Evolutionary conservation across 2,888 invertebrate genomes (phyloP).

Genomic region (Ornithoptera priamus): DNA sequence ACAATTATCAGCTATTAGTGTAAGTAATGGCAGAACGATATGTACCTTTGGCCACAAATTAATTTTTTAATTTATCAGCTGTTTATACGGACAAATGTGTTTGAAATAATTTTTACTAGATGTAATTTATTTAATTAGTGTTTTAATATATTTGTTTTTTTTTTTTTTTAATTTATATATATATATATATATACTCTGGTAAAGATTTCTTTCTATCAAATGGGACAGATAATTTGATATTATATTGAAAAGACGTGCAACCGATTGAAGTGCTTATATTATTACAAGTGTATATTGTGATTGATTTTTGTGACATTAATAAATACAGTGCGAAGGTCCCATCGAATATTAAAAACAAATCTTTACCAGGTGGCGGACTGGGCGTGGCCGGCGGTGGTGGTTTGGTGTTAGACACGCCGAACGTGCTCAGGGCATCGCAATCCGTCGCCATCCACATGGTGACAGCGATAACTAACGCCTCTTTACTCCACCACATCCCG

Average conservation of each 20-base stretch:
- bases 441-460: conserved; percentile 61
- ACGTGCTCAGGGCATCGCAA: conserved; percentile 83
- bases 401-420: conserved; percentile 83
- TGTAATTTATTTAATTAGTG: background rate
- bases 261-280: background rate
- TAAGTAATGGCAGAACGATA: conserved; percentile 32
- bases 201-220: conserved; percentile 45
- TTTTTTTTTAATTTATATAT: background rate
- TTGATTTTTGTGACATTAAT: background rate
- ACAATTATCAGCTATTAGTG: conserved; percentile 39
- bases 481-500: conserved; percentile 61
- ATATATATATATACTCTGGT: conserved; percentile 14
- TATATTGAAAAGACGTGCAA: conserved; percentile 2
- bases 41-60: conserved; percentile 34
- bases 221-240: conserved; percentile 40
- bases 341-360: conserved; percentile 52
- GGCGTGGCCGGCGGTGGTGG: conserved; percentile 79
- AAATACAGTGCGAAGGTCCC: conserved; percentile 46
- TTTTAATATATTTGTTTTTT: background rate
- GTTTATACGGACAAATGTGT: background rate
- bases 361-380: conserved; percentile 80
- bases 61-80: background rate
- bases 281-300: background rate
- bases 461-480: conserved; percentile 49
- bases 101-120: background rate